A percentile compares a stretch with the other conserved stretches of the same genome.
Conservation (phyloP, 1,140 invertebrate species). For the Cotesia chilonis region DNA sequence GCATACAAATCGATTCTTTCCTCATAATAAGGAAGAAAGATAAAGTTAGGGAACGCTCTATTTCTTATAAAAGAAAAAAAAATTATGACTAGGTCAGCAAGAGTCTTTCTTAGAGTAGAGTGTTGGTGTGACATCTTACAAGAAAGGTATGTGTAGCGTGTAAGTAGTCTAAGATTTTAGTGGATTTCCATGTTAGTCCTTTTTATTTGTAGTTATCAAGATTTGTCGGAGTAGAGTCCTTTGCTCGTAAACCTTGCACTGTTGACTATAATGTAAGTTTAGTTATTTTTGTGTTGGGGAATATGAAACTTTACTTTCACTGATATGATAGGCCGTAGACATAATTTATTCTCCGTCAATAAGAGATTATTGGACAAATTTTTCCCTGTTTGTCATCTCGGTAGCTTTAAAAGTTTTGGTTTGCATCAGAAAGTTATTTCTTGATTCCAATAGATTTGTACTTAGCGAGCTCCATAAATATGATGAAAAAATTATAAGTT, state of each 20-base stretch:
- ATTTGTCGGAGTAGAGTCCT: background rate
- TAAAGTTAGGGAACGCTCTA: background rate
- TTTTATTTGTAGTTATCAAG: background rate
- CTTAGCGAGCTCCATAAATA: no score
- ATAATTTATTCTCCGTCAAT: background rate
- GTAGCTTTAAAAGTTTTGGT: no score
- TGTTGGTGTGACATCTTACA: no score
- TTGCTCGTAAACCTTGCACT: constrained; percentile 21
- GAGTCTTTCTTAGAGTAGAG: background rate
- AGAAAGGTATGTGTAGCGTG: background rate
- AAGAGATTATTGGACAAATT: background rate
- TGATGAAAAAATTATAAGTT: no score
- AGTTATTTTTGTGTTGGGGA: background rate
- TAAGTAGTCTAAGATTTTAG: background rate
- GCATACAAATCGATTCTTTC: background rate
- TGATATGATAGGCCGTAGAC: background rate
- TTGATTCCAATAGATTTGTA: no score
- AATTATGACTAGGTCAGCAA: background rate
- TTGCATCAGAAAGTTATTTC: no score
- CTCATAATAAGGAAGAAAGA: constrained; percentile 1
- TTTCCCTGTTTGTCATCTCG: no score
- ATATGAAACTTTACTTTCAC: constrained; percentile 12
- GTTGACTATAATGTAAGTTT: constrained; percentile 1
- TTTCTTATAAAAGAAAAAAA: background rate
- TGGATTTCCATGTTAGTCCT: background rate